A percentile compares a stretch with the other conserved stretches of the same genome.
phyloP scores from a whole-genome alignment of 2,888 invertebrate species.

The Stomorhina lunata region DNA sequence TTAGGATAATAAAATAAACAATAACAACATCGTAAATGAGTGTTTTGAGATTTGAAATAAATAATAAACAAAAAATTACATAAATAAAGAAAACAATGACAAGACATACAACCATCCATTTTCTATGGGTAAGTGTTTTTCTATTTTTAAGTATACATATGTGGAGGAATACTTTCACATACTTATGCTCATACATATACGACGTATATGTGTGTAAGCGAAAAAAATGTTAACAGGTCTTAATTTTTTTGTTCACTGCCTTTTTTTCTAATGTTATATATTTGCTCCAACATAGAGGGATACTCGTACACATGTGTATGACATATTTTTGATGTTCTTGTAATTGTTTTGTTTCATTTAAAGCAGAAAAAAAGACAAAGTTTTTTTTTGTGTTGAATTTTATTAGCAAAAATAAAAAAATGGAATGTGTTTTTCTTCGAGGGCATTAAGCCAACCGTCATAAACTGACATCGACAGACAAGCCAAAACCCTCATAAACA shows the following conservation, averaged over 20 bases:
- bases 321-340: constrained; percentile 50
- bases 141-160: too few relatives aligned
- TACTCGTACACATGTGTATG: constrained; percentile 5
- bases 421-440: neutral
- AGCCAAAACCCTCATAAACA: neutral
- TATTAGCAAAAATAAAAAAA: neutral
- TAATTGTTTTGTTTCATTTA: constrained; percentile 47
- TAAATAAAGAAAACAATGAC: constrained; percentile 11
- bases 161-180: too few relatives aligned
- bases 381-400: neutral
- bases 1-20: constrained; percentile 16
- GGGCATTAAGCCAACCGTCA: constrained; percentile 43
- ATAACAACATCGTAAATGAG: constrained; percentile 26
- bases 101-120: constrained; percentile 5
- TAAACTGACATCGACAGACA: constrained; percentile 30
- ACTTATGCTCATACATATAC: too few relatives aligned
- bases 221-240: neutral
- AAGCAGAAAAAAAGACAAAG: too few relatives aligned
- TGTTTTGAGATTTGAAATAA: constrained; percentile 7
- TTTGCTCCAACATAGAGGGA: neutral
- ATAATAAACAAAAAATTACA: too few relatives aligned
- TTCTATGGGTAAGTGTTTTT: neutral
- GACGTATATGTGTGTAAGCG: too few relatives aligned
- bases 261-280: neutral
- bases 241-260: neutral